phyloP scores from a whole-genome alignment of 2,888 invertebrate genomes.

The Drosophila quinaria region DNA sequence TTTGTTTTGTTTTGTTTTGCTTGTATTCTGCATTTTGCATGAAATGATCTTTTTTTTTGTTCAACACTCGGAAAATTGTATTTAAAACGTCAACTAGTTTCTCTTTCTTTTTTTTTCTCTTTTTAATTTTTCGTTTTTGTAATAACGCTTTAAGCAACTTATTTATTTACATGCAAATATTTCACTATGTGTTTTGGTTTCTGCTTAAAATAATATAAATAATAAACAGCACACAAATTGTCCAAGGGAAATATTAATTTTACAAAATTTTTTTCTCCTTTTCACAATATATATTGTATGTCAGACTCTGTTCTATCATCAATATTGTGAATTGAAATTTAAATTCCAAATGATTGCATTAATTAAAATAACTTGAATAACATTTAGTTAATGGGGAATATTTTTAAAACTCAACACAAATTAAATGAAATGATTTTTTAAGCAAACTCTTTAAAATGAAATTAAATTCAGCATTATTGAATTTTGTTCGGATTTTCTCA shows the following conservation, averaged over 20 bases:
- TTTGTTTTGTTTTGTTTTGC: conserved; percentile 76
- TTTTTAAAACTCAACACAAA: neutral
- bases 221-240: conserved; percentile 40
- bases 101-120: conserved; percentile 9
- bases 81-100: conserved; percentile 66
- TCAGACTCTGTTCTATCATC: neutral
- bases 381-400: neutral
- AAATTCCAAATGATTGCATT: conserved; percentile 4
- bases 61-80: conserved; percentile 65
- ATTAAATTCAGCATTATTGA: neutral
- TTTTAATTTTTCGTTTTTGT: conserved; percentile 50
- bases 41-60: conserved; percentile 40
- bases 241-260: conserved; percentile 40
- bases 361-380: conserved; percentile 3
- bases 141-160: conserved; percentile 52
- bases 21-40: conserved; percentile 58
- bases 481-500: neutral
- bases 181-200: conserved; percentile 65
- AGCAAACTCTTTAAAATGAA: neutral
- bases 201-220: conserved; percentile 66
- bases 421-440: neutral
- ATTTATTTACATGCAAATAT: conserved; percentile 63
- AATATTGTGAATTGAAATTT: conserved; percentile 2
- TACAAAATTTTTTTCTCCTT: conserved; percentile 1
- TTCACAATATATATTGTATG: neutral